phyloP scores from a whole-genome alignment of 2,888 invertebrate genomes.

The Plutella xylostella region DNA sequence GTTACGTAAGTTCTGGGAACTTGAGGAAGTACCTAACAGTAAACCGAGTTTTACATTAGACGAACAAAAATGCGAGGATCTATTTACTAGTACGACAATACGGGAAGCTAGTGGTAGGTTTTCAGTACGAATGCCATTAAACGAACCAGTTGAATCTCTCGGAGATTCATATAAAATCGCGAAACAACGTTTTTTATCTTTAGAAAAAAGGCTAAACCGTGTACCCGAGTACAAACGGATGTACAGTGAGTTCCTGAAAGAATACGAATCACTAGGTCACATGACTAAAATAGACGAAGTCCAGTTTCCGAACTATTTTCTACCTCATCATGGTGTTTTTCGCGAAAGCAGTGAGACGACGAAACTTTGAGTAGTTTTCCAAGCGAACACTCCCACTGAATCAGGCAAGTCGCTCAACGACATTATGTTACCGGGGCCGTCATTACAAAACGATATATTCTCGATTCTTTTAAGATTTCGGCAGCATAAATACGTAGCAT shows the following conservation, averaged over 20 bases:
- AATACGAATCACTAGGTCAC: neutral
- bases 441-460: conserved; percentile 18
- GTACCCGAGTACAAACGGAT: neutral
- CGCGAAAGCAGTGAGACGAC: conserved; percentile 1
- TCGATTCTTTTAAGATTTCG: conserved; percentile 16
- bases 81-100: conserved; percentile 11
- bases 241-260: neutral
- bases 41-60: conserved; percentile 4
- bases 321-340: conserved; percentile 2
- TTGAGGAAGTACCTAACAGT: conserved; percentile 11
- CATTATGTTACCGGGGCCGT: conserved; percentile 15
- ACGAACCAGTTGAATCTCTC: neutral
- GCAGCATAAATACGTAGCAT: conserved; percentile 16
- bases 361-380: conserved; percentile 14
- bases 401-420: conserved; percentile 19
- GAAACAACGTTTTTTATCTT: neutral
- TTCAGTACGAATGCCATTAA: conserved; percentile 6
- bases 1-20: conserved; percentile 15
- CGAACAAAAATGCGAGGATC: conserved; percentile 9
- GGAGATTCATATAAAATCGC: neutral
- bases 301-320: neutral
- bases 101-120: conserved; percentile 12
- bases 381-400: conserved; percentile 14
- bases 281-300: neutral
- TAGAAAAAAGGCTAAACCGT: neutral